Percentiles rank a stretch among this genome's conserved stretches.
Evolutionary conservation across 92 coral and sea anemone genomes (phyloP).

Genomic region (Porites divaricata): DNA sequence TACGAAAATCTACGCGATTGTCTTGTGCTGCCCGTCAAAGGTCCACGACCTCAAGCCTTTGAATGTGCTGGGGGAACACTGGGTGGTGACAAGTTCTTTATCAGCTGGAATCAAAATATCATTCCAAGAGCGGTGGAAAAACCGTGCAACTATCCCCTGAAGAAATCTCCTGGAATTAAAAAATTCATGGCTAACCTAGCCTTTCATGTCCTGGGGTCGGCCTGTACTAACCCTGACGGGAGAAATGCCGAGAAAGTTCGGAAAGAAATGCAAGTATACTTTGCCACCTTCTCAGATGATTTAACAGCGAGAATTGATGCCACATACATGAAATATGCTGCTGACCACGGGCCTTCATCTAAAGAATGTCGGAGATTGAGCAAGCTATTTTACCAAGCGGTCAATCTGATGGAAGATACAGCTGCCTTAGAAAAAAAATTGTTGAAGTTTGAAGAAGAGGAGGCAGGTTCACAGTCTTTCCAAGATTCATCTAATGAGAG

Average conservation of each 20-base stretch:
- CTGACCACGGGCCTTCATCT: constrained; percentile 2
- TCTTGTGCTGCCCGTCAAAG: constrained; percentile 81
- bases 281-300: constrained; percentile 29
- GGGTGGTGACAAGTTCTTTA: constrained; percentile 52
- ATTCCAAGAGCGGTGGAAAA: constrained; percentile 54
- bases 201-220: no score
- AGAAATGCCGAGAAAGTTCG: not conserved
- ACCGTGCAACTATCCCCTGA: constrained; percentile 22
- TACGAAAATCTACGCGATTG: constrained; percentile 82
- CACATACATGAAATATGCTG: constrained; percentile 20
- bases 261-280: constrained; percentile 19
- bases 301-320: not conserved
- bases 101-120: constrained; percentile 52
- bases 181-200: no score
- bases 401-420: constrained; percentile 2
- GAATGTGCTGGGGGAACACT: constrained; percentile 84
- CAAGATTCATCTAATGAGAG: not conserved
- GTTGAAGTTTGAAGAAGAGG: not conserved
- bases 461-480: not conserved
- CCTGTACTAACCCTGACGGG: not conserved
- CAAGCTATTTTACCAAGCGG: constrained; percentile 28
- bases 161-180: no score
- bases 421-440: not conserved
- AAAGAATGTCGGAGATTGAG: constrained; percentile 28
- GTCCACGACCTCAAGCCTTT: constrained; percentile 82